These are phyloP conservation scores for Ommatoiulus sabulosus DNA, from an alignment of 2,888 invertebrate genomes.

Conservation along the genomic window DNA sequence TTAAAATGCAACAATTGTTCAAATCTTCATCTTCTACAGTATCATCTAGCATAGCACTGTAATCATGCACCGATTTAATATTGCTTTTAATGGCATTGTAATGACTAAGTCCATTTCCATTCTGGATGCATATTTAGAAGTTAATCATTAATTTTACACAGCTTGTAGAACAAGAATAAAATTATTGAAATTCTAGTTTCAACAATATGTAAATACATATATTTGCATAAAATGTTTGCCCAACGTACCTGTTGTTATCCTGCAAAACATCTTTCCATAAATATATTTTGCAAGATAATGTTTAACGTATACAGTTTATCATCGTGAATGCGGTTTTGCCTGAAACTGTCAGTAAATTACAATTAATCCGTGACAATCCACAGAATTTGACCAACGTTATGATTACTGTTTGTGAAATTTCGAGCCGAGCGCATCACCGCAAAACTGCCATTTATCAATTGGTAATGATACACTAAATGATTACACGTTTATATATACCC, in stretches of 20 bases:
- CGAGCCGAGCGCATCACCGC: not conserved
- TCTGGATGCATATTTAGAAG: too few species aligned
- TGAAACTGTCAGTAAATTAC: not conserved
- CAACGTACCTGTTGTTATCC: not conserved
- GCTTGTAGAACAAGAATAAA: too few species aligned
- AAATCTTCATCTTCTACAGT: too few species aligned
- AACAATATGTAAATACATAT: too few species aligned
- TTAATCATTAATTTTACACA: too few species aligned
- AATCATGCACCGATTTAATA: too few species aligned
- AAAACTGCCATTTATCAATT: slow-evolving; percentile 13
- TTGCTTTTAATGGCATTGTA: too few species aligned
- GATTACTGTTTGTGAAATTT: not conserved
- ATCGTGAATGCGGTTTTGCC: not conserved
- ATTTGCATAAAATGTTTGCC: not conserved
- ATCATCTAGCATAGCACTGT: too few species aligned
- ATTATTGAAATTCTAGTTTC: too few species aligned
- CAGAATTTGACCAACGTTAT: too few species aligned
- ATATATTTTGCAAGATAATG: not conserved
- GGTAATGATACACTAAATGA: not conserved
- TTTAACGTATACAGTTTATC: not conserved
- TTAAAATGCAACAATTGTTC: too few species aligned
- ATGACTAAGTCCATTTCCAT: too few species aligned
- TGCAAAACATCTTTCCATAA: not conserved
- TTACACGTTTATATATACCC: not conserved
- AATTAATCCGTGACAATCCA: not conserved